Conservation (phyloP, 2,113 vertebrate genomes). For the Sus scrofa region T2T-Sscrofa CM000826.6:27192501-27193000, state of each 20-base stretch:
- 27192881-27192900: background rate
- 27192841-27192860: background rate
- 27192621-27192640: constrained; percentile 16
- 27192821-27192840: background rate
- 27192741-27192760: background rate
- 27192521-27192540: background rate
- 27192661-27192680: background rate
- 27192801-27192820: no score
- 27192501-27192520: background rate
- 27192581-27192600: background rate
- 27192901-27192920: background rate
- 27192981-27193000: background rate
- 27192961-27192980: background rate
- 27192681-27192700: background rate
- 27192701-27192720: background rate
- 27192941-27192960: background rate
- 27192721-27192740: background rate
- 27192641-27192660: background rate
- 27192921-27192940: background rate
- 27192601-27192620: constrained; percentile 8
- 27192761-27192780: background rate
- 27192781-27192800: background rate
- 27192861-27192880: background rate
- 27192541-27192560: background rate
- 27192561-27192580: background rate